Conservation (phyloP, 2,888 invertebrate species). For the Gisinianus flammeolus region DNA sequence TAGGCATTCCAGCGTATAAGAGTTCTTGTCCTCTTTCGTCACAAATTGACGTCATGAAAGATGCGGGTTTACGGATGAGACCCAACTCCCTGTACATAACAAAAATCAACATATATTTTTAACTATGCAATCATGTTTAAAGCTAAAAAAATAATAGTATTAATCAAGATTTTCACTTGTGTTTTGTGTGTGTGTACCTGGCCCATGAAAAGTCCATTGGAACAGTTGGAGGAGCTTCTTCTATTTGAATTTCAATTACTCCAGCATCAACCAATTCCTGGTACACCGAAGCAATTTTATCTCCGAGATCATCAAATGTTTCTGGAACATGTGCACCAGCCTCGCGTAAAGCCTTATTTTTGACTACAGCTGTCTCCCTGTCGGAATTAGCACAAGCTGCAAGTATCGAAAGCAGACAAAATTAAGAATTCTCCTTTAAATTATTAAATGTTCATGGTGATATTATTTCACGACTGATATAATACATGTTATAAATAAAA, state of each 20-base stretch:
- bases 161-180: neutral
- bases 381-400: slow-evolving; percentile 97
- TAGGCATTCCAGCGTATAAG: slow-evolving; percentile 91
- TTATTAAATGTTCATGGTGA: too few relatives aligned
- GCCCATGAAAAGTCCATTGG: slow-evolving; percentile 99
- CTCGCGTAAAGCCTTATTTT: slow-evolving; percentile 81
- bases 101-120: slow-evolving; percentile 49
- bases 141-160: too few relatives aligned
- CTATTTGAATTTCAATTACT: slow-evolving; percentile 77
- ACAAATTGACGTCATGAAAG: slow-evolving; percentile 99
- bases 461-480: too few relatives aligned
- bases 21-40: slow-evolving; percentile 98
- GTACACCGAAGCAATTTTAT: slow-evolving; percentile 77
- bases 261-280: slow-evolving; percentile 78
- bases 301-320: slow-evolving; percentile 91
- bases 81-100: slow-evolving; percentile 94
- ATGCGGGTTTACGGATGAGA: slow-evolving; percentile 96
- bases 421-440: neutral
- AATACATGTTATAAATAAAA: neutral
- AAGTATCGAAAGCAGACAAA: neutral
- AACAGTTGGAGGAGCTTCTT: slow-evolving; percentile 97
- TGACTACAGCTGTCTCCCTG: slow-evolving; percentile 89
- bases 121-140: neutral
- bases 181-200: slow-evolving; percentile 63
- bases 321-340: slow-evolving; percentile 90